phyloP scores from a whole-genome alignment of 2,888 invertebrate genomes.

The Dioctria rufipes region DNA sequence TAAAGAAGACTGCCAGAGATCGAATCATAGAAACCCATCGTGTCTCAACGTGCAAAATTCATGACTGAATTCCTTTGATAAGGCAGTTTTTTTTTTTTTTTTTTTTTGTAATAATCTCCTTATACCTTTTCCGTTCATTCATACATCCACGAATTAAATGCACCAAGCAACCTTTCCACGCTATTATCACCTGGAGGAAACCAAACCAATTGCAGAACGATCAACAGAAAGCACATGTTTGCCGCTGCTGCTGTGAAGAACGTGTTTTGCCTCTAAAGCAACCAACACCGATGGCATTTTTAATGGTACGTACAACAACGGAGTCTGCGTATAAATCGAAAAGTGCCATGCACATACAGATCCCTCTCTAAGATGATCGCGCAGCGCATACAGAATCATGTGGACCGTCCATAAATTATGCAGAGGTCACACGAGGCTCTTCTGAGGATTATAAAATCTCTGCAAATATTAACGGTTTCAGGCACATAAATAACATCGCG shows the following conservation, averaged over 20 bases:
- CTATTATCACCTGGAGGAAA: slow-evolving; percentile 35
- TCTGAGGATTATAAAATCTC: slow-evolving; percentile 31
- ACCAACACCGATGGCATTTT: neutral
- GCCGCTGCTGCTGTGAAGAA: neutral
- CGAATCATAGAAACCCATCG: too few relatives aligned
- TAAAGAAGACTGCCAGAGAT: too few relatives aligned
- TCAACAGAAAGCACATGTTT: neutral
- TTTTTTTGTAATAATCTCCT: too few relatives aligned
- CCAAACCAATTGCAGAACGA: slow-evolving; percentile 21
- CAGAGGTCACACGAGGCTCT: slow-evolving; percentile 30
- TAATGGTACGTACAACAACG: neutral
- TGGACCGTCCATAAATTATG: slow-evolving; percentile 16
- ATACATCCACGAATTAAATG: slow-evolving; percentile 39
- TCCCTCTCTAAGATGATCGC: slow-evolving; percentile 17
- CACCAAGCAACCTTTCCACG: slow-evolving; percentile 21
- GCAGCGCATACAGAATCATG: neutral
- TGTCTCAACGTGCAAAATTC: too few relatives aligned
- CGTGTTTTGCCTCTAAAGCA: slow-evolving; percentile 21
- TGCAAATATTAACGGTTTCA: slow-evolving; percentile 41
- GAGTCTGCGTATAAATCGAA: slow-evolving; percentile 15
- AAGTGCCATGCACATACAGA: neutral
- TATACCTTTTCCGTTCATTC: slow-evolving; percentile 23
- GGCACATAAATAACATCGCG: slow-evolving; percentile 13
- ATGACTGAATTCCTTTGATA: too few relatives aligned
- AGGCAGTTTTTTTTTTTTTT: too few relatives aligned